Conservation (phyloP, 1,140 invertebrate species). For the Cephus cinctus region DNA sequence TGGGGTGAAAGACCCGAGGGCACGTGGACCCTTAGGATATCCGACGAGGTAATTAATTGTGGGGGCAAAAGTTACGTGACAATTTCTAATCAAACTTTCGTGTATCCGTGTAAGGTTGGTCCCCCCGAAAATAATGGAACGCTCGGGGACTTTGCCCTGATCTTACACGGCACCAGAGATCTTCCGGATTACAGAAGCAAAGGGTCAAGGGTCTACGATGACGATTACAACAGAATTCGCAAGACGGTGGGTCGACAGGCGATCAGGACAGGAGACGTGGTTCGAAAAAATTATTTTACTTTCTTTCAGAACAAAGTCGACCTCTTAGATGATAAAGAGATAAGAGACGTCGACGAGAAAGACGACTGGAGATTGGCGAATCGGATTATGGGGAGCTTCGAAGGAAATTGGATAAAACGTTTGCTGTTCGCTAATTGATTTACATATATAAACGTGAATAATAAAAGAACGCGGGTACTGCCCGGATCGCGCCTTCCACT, state of each 20-base stretch:
- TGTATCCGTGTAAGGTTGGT: slow-evolving; percentile 38
- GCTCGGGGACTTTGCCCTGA: slow-evolving; percentile 59
- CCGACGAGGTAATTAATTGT: slow-evolving; percentile 64
- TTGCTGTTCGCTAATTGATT: no score
- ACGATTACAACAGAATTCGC: slow-evolving; percentile 51
- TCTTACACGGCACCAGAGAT: slow-evolving; percentile 69
- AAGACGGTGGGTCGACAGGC: slow-evolving; percentile 40
- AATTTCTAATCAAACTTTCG: slow-evolving; percentile 9
- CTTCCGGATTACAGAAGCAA: slow-evolving; percentile 62
- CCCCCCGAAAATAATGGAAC: slow-evolving; percentile 57
- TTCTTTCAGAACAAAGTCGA: background rate
- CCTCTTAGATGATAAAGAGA: background rate
- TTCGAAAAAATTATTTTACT: background rate
- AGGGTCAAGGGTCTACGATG: slow-evolving; percentile 59
- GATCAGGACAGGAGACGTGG: no score
- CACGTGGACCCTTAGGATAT: slow-evolving; percentile 68
- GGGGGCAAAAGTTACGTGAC: slow-evolving; percentile 2
- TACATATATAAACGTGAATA: no score
- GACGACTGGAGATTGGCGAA: no score
- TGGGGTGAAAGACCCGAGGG: slow-evolving; percentile 87
- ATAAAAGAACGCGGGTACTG: no score
- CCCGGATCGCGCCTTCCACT: no score
- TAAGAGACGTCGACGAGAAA: background rate
- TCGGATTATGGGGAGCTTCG: no score
- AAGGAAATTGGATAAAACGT: slow-evolving; percentile 1